Evolutionary conservation across 2,113 vertebrate species (phyloP).

Genomic region (Antechinus stuartii): DNA sequence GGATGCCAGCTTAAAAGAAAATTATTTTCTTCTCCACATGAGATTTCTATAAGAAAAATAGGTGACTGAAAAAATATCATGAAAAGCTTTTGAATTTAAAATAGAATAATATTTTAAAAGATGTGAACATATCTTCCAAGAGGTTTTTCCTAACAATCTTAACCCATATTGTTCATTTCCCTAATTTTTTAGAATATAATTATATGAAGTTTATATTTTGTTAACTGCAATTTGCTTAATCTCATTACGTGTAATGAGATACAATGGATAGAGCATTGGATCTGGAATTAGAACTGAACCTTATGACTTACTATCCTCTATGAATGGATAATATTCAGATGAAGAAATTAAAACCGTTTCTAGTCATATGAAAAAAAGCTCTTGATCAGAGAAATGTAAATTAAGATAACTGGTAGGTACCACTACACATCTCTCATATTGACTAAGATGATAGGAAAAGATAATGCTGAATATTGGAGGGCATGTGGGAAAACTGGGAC

Average conservation of each 20-base stretch:
- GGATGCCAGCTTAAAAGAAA: slow-evolving; percentile 47
- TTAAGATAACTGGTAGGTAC: no score
- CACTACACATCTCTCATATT: no score
- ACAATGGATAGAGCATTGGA: neutral
- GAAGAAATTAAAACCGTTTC: no score
- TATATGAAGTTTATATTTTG: neutral
- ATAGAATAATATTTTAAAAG: neutral
- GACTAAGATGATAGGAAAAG: no score
- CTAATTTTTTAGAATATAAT: neutral
- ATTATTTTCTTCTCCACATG: neutral
- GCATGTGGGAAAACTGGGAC: no score
- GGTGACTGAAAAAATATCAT: neutral
- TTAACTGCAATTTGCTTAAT: neutral
- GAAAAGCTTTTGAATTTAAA: neutral
- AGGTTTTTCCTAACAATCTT: neutral
- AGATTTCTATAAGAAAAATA: neutral
- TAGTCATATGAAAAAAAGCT: no score
- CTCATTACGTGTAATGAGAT: neutral
- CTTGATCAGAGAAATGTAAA: no score
- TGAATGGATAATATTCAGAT: no score
- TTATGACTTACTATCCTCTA: neutral
- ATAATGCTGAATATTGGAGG: no score
- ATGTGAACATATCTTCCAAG: neutral
- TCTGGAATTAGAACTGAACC: neutral
- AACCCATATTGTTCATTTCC: neutral